These are phyloP conservation scores for Drosophila prostipennis DNA, from an alignment of 2,888 invertebrate species.

Conservation along the genomic window DNA sequence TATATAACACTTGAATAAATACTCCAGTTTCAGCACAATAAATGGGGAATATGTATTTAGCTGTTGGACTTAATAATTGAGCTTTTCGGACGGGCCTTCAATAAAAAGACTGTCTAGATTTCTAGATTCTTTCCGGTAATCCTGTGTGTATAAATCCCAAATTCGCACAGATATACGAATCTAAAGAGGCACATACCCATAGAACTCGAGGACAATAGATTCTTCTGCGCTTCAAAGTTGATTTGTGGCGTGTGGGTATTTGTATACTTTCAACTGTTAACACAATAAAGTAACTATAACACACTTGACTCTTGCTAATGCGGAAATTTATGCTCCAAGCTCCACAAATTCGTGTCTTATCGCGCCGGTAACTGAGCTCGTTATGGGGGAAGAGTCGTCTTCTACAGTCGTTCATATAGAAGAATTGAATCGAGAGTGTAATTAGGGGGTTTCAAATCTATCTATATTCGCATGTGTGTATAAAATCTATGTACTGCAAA, in stretches of 20 bases:
- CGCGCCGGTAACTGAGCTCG: slow-evolving; percentile 48
- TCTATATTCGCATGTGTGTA: not conserved
- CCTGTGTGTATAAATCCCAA: not conserved
- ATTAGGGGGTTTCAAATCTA: slow-evolving; percentile 12
- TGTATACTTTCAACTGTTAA: slow-evolving; percentile 36
- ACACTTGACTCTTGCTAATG: slow-evolving; percentile 61
- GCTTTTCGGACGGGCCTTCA: slow-evolving; percentile 5
- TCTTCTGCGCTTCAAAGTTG: slow-evolving; percentile 62
- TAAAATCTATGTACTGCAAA: not conserved
- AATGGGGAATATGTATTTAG: slow-evolving; percentile 12
- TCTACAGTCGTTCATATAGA: slow-evolving; percentile 33
- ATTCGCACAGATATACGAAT: not conserved
- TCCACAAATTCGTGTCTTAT: slow-evolving; percentile 49
- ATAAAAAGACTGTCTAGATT: not conserved
- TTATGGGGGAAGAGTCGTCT: slow-evolving; percentile 35
- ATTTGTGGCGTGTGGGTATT: slow-evolving; percentile 62
- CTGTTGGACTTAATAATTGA: slow-evolving; percentile 15
- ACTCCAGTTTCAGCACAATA: slow-evolving; percentile 23
- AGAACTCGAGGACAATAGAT: slow-evolving; percentile 61
- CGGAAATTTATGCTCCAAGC: slow-evolving; percentile 64
- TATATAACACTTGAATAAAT: slow-evolving; percentile 25
- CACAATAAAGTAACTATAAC: slow-evolving; percentile 56
- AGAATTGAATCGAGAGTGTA: slow-evolving; percentile 2
- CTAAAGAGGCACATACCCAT: slow-evolving; percentile 7
- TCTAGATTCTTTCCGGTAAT: slow-evolving; percentile 3